Evolutionary conservation across 2,797 vertebrate genomes (phyloP).

Genomic region (Fundulus diaphanus): DNA sequence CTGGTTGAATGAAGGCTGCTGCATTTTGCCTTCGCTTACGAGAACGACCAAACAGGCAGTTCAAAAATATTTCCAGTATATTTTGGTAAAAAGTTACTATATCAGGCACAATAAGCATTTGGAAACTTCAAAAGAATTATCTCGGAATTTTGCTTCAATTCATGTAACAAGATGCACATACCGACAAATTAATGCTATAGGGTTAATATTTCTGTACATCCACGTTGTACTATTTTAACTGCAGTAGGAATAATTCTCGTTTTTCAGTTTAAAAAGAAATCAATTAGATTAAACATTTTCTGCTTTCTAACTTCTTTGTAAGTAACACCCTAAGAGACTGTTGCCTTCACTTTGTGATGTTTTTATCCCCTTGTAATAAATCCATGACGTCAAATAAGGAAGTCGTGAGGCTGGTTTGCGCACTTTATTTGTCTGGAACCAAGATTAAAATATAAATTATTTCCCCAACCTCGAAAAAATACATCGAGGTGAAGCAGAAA

Average conservation of each 20-base stretch:
- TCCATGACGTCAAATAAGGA: constrained; percentile 1
- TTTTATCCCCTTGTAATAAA: neutral
- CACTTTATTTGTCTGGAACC: neutral
- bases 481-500: neutral
- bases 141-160: no score
- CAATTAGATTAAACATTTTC: neutral
- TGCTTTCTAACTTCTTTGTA: no score
- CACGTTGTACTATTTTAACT: no score
- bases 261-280: no score
- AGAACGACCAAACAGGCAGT: neutral
- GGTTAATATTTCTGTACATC: neutral
- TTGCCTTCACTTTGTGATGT: neutral
- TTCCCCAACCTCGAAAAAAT: neutral
- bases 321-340: neutral
- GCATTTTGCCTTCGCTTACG: neutral
- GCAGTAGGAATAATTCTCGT: no score
- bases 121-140: no score
- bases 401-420: neutral
- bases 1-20: neutral
- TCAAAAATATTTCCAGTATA: neutral
- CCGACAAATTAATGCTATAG: neutral
- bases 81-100: neutral
- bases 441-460: neutral
- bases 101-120: neutral
- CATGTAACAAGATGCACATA: neutral